Evolutionary conservation across 2,797 vertebrate species (phyloP).

Genomic region (Acrossocheilus fasciatus): DNA sequence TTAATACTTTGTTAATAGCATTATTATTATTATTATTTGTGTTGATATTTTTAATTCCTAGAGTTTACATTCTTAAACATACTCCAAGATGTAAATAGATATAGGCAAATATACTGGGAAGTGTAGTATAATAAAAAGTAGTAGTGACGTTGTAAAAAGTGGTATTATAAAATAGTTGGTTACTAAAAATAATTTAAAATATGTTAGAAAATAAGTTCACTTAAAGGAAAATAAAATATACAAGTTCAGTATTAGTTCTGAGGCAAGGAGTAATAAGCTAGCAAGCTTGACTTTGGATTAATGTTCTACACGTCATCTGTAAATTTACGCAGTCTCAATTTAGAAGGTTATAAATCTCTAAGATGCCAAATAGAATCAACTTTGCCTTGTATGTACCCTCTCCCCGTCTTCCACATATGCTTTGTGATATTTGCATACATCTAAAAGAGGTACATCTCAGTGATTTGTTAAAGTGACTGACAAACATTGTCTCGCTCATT

Average conservation of each 20-base stretch:
- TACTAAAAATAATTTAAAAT: not conserved
- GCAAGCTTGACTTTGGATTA: not conserved
- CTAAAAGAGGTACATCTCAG: not conserved
- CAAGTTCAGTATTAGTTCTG: not conserved
- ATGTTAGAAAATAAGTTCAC: not conserved
- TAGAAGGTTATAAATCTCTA: constrained; percentile 28
- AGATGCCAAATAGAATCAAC: constrained; percentile 7
- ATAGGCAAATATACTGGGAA: not conserved
- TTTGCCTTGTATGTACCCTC: not conserved
- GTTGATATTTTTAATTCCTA: not conserved
- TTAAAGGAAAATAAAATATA: not conserved
- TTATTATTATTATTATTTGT: not conserved
- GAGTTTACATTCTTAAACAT: not conserved
- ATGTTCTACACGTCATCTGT: not conserved
- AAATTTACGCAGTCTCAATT: not conserved
- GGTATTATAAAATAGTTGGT: not conserved
- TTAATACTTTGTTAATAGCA: not conserved
- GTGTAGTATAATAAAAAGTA: not conserved
- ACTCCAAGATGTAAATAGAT: not conserved
- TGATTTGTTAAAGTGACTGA: not conserved
- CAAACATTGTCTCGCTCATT: not conserved
- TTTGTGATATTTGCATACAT: constrained; percentile 1
- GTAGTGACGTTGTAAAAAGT: not conserved
- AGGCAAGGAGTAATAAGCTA: not conserved
- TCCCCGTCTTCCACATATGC: not conserved